Base-by-base conservation (phyloP, 2,888 invertebrate genomes). In the Seira sanloemensis region DNA sequence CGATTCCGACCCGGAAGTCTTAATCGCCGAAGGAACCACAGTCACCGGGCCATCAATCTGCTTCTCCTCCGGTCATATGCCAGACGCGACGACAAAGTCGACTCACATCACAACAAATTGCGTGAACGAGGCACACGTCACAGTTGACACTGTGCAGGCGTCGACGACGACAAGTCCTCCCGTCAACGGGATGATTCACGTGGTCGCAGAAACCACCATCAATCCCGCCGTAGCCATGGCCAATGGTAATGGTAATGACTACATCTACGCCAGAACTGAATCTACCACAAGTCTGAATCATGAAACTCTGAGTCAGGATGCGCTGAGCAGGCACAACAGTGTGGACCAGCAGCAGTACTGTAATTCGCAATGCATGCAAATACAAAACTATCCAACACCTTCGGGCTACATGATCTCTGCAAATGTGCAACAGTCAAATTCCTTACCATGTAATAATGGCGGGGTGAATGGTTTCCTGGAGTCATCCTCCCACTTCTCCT, bases 1-100 rank as follows among this genome's bases (percentile, higher is more conserved):
- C 69, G 87, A 88, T 25, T 87, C 85, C 65, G 89, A 88, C 16
- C 87, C 82, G 27, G 89, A 88, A 50, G 71, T 84, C 1, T 23
- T 84, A n/a, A 80, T 84, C 1, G 68, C 87, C 1, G 82, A 84
- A 62, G 87, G 87, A 54, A 46, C 84, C 9, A 87, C 88, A 1
- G 89, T 88, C 1, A 86, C 86, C 26, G 88, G 88, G 9, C 89
- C 89, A 1, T 86, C 87, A 1, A 89, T 89, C 46, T 88, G 87
- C 37, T 88, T 89, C 67, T 71, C 86, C 9, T 73, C 74, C 1
- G 37, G 58, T 9, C 58, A 58, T 58, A 58, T 58, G 7, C 18
- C 58, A 9, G 58, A 58, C 2, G 7, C 58, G 2, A 58, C 5
- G 5, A 4, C 58, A 58, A 58, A 58, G 58, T 58, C 58, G 2